These are phyloP conservation scores for Trachelus tabidus DNA, from an alignment of 2,888 invertebrate genomes.

Conservation along the genomic window DNA sequence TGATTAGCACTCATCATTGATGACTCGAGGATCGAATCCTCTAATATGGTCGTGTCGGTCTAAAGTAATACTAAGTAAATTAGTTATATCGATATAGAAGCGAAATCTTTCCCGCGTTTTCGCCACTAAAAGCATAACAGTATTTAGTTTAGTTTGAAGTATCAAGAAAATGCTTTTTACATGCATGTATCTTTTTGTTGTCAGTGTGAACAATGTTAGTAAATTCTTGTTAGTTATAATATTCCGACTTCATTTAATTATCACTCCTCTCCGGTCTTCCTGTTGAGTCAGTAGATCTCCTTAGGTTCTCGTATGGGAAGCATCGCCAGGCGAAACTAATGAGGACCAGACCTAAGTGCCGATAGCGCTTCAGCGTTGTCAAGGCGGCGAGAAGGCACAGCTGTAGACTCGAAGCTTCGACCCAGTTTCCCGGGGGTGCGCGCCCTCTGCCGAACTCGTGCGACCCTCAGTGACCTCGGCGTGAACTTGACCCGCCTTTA, in stretches of 20 bases:
- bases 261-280: neutral
- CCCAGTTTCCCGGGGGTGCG: constrained; percentile 10
- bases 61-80: neutral
- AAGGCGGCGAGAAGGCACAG: neutral
- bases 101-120: neutral
- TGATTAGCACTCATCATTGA: neutral
- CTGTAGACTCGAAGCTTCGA: neutral
- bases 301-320: neutral
- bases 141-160: neutral
- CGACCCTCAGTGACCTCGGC: constrained; percentile 25
- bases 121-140: neutral
- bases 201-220: neutral
- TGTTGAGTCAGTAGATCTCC: neutral
- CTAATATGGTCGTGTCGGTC: neutral
- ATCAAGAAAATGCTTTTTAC: neutral
- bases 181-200: neutral
- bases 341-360: neutral
- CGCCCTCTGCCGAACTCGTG: constrained; percentile 9
- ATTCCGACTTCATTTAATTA: neutral
- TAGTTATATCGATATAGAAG: neutral
- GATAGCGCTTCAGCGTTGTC: neutral
- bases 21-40: neutral
- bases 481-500: constrained; percentile 32
- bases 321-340: neutral
- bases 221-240: neutral